Conservation (phyloP, 2,113 vertebrate species). For the Sardina pilchardus region DNA sequence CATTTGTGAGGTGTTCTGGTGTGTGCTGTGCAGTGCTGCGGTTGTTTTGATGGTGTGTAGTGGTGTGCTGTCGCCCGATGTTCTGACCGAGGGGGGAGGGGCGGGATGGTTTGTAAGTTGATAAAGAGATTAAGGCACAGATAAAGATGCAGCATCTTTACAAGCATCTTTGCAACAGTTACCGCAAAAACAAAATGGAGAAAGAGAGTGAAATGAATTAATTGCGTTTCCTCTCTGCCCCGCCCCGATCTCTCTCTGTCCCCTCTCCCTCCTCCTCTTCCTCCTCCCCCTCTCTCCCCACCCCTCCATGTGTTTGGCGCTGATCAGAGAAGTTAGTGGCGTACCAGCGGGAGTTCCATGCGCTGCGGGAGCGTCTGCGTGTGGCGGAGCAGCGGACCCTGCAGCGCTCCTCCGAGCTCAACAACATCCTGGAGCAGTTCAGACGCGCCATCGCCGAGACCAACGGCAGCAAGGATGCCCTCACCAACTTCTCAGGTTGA, state of each 20-base stretch:
- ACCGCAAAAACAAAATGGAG: background rate
- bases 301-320: background rate
- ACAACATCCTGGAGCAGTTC: conserved; percentile 91
- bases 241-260: background rate
- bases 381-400: conserved; percentile 93
- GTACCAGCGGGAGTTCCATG: conserved; percentile 95
- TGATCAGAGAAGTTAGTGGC: conserved; percentile 86
- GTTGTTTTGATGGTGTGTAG: no score
- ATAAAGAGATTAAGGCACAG: background rate
- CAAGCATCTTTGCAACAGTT: background rate
- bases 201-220: background rate
- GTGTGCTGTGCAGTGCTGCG: no score
- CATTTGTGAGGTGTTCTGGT: no score
- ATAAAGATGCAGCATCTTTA: background rate
- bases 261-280: background rate
- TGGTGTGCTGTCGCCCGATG: no score
- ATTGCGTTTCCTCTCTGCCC: background rate
- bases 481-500: conserved; percentile 89
- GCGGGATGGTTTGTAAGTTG: no score
- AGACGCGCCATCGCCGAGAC: conserved; percentile 86
- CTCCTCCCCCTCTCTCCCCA: background rate
- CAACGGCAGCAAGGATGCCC: conserved; percentile 85
- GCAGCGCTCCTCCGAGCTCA: conserved; percentile 94
- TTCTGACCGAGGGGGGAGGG: no score
- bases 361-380: conserved; percentile 92